Evolutionary conservation across 30 jellyfish, hydroid and myxozoan genomes (phyloP), one percentile per base, ranked within the genome.

Genomic region (Hydractinia echinata): DNA sequence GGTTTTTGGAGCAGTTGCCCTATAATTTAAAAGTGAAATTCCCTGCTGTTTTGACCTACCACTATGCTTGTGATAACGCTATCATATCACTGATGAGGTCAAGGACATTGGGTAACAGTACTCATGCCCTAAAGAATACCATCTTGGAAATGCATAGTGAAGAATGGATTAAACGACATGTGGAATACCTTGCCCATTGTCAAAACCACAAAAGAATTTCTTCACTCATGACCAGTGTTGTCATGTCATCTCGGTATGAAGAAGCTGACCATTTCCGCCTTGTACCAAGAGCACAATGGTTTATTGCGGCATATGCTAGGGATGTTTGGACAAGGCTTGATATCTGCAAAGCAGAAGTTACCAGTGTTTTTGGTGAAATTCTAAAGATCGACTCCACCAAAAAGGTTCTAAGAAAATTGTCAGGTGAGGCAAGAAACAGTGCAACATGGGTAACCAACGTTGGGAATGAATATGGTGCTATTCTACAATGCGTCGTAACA

Each of bases 401-500:
- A 39, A 86, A 86, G 90, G 66, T 60, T 11, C 52, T 77, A 44
- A 48, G 68, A 30, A 86, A 86, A 53, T 80, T 86, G 67, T 79
- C 95, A 7, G 95, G 95, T 62, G 79, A 52, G 55, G 90, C 73
- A 21, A 76, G 86, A 6, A 7, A 49, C 83, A 66, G 82, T 5
- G 86, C 95, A 11, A 54, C 60, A 8, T 86, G 83, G 84, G 67
- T 54, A 4, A 79, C 89, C 74, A 86, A 86, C 60, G 86, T 86
- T 58, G 95, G 91, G 73, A 86, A 86, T 81, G 95, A 86, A 77
- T 77, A 53, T 11, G 95, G 95, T 5, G 79, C 58, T 74, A 61
- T 86, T 8, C 50, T 76, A 39, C 84, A 81, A 52, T 21, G 85
- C 44, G 83, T 79, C 14, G 51, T 81, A 54, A 67, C 61, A 21